These are phyloP conservation scores for Trinectes maculatus DNA, from an alignment of 2,113 vertebrate genomes.

Conservation along the genomic window DNA sequence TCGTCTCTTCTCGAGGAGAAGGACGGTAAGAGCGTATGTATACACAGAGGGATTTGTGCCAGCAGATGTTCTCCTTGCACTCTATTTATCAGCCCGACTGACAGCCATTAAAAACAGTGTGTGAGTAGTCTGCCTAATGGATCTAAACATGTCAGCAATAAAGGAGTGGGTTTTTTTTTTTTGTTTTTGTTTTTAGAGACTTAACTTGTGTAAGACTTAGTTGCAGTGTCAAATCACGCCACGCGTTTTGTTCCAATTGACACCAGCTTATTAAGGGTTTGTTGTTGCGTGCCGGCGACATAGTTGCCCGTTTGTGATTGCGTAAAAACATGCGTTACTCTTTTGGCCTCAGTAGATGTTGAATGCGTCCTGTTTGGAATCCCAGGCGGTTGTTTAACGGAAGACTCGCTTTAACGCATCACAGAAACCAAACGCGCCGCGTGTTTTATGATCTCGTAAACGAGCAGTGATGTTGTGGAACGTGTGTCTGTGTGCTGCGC, in stretches of 20 bases:
- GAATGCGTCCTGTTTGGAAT: constrained; percentile 72
- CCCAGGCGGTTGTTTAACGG: constrained; percentile 77
- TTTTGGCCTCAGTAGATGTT: constrained; percentile 58
- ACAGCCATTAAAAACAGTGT: constrained; percentile 79
- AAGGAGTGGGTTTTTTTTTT: constrained; percentile 35
- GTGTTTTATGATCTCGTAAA: constrained; percentile 86
- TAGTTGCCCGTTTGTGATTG: constrained; percentile 17
- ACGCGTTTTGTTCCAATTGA: constrained; percentile 21
- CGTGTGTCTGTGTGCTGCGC: constrained; percentile 73
- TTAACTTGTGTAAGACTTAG: constrained; percentile 29
- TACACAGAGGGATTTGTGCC: constrained; percentile 70
- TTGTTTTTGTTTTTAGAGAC: too few species aligned
- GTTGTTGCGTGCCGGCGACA: constrained; percentile 16
- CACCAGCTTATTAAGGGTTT: background rate
- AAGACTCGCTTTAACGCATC: constrained; percentile 81
- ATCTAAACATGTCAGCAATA: constrained; percentile 68
- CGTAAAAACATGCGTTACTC: constrained; percentile 58
- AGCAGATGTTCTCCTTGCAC: constrained; percentile 79
- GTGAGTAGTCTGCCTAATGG: constrained; percentile 63
- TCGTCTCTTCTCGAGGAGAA: constrained; percentile 59
- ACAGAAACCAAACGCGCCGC: constrained; percentile 78
- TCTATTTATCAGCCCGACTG: constrained; percentile 77
- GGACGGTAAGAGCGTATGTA: constrained; percentile 67
- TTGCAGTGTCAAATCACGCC: constrained; percentile 52
- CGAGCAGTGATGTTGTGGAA: constrained; percentile 83